Percentiles rank a stretch among this genome's conserved stretches.
Conservation (phyloP, 2,888 invertebrate genomes). For the Bombylius discolor region DNA sequence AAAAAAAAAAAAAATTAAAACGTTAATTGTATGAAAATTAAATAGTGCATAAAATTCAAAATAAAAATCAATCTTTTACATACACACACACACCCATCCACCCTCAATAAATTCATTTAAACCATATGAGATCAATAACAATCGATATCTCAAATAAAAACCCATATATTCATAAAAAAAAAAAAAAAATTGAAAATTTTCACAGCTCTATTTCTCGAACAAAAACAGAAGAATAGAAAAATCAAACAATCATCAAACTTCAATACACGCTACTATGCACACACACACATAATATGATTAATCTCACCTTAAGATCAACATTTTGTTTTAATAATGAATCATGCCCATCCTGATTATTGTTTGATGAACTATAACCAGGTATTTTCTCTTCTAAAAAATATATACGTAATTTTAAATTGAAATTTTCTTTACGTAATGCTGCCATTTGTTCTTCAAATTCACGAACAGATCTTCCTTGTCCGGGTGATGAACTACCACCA, state of each 20-base stretch:
- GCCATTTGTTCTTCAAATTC: constrained; percentile 81
- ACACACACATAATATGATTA: too few species aligned
- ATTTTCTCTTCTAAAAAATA: constrained; percentile 72
- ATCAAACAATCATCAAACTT: too few species aligned
- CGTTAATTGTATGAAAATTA: too few species aligned
- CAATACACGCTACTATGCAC: too few species aligned
- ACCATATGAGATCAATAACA: neutral
- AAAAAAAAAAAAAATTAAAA: too few species aligned
- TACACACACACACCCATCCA: too few species aligned
- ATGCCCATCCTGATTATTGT: constrained; percentile 19
- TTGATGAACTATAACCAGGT: constrained; percentile 40
- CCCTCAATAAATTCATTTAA: too few species aligned
- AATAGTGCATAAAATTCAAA: too few species aligned
- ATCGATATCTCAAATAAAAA: neutral
- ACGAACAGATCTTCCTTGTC: constrained; percentile 64
- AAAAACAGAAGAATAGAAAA: too few species aligned
- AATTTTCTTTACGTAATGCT: constrained; percentile 77
- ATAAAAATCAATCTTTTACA: too few species aligned
- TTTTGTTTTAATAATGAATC: constrained; percentile 44
- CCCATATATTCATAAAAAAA: neutral
- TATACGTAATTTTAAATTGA: constrained; percentile 78
- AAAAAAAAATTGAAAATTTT: too few species aligned
- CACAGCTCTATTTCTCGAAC: too few species aligned
- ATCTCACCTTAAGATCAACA: constrained; percentile 48
- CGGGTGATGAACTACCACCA: constrained; percentile 30